Evolutionary conservation across 2,888 invertebrate genomes (phyloP).

Genomic region (Morpho helenor): DNA sequence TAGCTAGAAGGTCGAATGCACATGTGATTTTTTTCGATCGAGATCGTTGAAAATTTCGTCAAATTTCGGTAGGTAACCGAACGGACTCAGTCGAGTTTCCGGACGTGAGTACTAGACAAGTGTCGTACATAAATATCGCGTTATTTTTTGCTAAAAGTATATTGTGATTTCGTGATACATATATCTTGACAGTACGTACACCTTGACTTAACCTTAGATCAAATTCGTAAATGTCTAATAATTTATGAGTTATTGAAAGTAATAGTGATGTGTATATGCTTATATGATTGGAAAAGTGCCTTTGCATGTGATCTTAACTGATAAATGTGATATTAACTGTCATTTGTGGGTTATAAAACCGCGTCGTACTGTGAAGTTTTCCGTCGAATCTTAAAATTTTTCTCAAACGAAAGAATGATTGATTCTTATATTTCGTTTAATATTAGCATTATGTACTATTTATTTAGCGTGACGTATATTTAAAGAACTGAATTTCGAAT

Average conservation of each 20-base stretch:
- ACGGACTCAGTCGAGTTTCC: constrained; percentile 11
- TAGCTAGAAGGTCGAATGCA: constrained; percentile 25
- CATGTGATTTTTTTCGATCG: constrained; percentile 13
- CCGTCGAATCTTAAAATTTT: neutral
- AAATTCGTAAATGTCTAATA: neutral
- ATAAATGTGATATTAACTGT: neutral
- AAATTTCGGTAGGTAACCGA: constrained; percentile 17
- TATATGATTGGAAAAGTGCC: neutral
- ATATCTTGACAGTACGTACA: neutral
- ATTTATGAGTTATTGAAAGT: constrained; percentile 8
- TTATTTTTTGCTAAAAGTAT: neutral
- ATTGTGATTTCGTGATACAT: neutral
- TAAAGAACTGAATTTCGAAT: no score
- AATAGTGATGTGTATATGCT: neutral
- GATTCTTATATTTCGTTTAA: no score
- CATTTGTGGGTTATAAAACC: constrained; percentile 5
- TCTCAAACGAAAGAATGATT: neutral
- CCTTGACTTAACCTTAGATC: no score
- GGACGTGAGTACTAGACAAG: constrained; percentile 12
- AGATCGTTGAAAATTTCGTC: constrained; percentile 13
- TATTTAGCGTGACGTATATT: no score
- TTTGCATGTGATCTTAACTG: constrained; percentile 4
- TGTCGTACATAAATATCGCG: constrained; percentile 13
- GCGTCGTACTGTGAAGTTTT: neutral
- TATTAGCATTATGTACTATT: no score